Percentiles rank a stretch among this genome's conserved stretches.
These are phyloP conservation scores for Atherix ibis DNA, from an alignment of 2,888 invertebrate species.

Conservation along the genomic window DNA sequence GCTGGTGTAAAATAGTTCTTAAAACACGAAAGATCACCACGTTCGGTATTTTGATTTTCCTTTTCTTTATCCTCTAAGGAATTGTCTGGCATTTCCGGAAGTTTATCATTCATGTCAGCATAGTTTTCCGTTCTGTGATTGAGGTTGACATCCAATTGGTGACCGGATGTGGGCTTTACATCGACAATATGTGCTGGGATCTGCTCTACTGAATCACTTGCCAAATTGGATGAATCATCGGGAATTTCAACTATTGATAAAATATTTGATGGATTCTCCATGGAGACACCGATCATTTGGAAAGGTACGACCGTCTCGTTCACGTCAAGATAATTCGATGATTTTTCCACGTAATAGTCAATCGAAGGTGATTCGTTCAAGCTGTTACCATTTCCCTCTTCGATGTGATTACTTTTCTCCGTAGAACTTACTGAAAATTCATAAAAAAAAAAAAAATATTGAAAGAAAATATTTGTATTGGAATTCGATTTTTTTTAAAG, in stretches of 20 bases:
- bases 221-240: neutral
- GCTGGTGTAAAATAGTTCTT: slow-evolving; percentile 12
- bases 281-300: slow-evolving; percentile 9
- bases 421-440: slow-evolving; percentile 2
- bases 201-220: neutral
- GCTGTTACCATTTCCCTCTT: slow-evolving; percentile 2
- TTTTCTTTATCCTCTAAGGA: neutral
- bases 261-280: slow-evolving; percentile 7
- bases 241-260: neutral
- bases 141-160: neutral
- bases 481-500: too few relatives aligned
- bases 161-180: neutral
- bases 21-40: slow-evolving; percentile 15
- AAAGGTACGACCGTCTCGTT: slow-evolving; percentile 8
- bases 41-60: slow-evolving; percentile 4
- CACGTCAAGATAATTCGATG: slow-evolving; percentile 8
- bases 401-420: neutral
- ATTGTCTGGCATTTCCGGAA: neutral
- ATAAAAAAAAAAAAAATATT: neutral
- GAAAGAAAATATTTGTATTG: neutral
- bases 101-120: neutral
- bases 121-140: neutral
- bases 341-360: slow-evolving; percentile 11
- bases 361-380: slow-evolving; percentile 9
- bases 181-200: neutral